Evolutionary conservation across 2,113 vertebrate species (phyloP), one percentile per base, ranked within the genome.

Genomic region (Cnemophilus loriae): DNA sequence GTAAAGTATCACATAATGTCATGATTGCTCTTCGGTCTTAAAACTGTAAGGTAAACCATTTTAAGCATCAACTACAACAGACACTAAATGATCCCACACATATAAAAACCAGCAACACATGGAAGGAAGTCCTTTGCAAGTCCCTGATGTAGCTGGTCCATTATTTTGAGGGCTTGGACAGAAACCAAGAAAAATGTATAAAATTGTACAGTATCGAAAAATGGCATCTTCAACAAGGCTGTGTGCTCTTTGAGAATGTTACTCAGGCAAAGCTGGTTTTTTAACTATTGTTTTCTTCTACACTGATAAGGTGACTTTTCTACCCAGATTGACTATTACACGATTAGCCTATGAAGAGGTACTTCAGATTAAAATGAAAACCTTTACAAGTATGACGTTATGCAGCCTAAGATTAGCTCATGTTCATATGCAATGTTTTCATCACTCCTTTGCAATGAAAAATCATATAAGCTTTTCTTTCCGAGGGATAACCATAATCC

Each of bases 131-230:
- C 23, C 33, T 39, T 55, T 30, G 24, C 9, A 59, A 27, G 13
- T 2, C 63, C 13, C 30, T 0, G 0, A 4, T 13, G 7, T 32
- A 68, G 42, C n/a, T 16, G 19, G 47, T 52, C 16, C 22, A 4
- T 63, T 77, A 33, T 77, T 90, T 83, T 16, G 52, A 59, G 23
- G 9, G 49, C 47, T 78, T 41, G 44, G 33, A 52, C 22, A 60
- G 53, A 75, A 84, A 83, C 6, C 37, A 28, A 59, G 32, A 77
- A 33, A 61, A 91, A 23, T 0, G 1, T 30, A 22, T 26, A 42
- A 84, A 55, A 37, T 3, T 6, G 33, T 64, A 22, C 13, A 42
- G 19, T 4, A 20, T 39, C 46, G 80, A 61, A 76, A 95, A 74
- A 55, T 3, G 10, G 19, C 24, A 75, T 27, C 21, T 89, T 55